Evolutionary conservation across 2,113 vertebrate species (phyloP).

Genomic region (Typhlomys cinereus): DNA sequence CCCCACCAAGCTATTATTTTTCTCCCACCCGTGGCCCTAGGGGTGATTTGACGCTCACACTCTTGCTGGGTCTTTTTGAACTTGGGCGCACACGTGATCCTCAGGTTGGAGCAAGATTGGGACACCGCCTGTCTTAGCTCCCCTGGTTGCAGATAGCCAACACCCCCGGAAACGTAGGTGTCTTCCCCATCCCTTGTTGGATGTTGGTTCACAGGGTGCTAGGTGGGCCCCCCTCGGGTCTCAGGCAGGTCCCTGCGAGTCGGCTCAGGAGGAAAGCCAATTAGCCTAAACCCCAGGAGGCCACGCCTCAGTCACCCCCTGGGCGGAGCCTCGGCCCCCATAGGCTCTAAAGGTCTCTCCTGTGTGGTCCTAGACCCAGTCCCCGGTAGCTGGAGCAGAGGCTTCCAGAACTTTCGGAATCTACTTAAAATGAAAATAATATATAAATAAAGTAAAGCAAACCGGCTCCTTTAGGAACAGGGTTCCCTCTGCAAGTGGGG

Average conservation of each 20-base stretch:
- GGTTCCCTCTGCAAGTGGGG: not conserved
- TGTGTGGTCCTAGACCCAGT: constrained; percentile 22
- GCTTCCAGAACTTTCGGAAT: not conserved
- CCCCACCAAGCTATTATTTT: no score
- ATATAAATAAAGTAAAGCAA: no score
- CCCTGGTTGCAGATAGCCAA: constrained; percentile 25
- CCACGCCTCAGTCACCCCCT: constrained; percentile 69
- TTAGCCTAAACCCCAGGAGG: constrained; percentile 19
- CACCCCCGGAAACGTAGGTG: not conserved
- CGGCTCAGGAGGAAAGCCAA: constrained; percentile 60
- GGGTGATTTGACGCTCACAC: not conserved
- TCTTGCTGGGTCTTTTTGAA: not conserved
- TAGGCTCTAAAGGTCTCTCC: constrained; percentile 76
- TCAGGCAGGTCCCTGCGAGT: constrained; percentile 50
- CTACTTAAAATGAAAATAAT: no score
- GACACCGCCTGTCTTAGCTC: constrained; percentile 5
- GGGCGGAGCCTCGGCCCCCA: constrained; percentile 72
- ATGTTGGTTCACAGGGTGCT: not conserved
- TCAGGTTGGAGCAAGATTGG: constrained; percentile 64
- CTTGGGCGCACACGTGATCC: constrained; percentile 1
- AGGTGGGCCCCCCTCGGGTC: constrained; percentile 36
- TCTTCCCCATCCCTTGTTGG: not conserved
- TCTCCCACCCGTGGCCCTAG: not conserved
- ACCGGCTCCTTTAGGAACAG: not conserved
- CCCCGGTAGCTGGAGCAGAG: rapidly evolving